Evolutionary conservation across 2,888 invertebrate species (phyloP).

Genomic region (Eledona agricola): DNA sequence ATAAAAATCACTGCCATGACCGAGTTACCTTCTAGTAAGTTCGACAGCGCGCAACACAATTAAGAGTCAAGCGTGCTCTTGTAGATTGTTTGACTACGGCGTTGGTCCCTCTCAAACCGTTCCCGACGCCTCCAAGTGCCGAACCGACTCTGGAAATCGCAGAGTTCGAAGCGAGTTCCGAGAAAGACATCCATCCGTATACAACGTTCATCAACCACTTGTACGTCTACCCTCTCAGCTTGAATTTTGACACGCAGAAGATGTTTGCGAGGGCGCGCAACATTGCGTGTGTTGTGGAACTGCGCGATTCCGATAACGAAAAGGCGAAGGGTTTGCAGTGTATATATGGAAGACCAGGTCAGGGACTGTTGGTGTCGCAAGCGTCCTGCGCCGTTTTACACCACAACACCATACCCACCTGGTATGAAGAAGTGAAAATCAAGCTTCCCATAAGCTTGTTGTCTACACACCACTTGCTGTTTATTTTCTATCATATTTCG

Average conservation of each 20-base stretch:
- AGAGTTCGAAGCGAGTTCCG: conserved; percentile 78
- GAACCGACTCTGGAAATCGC: conserved; percentile 85
- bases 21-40: conserved; percentile 78
- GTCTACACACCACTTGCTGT: conserved; percentile 88
- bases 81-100: conserved; percentile 86
- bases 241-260: conserved; percentile 92
- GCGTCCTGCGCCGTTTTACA: conserved; percentile 84
- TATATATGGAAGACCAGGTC: conserved; percentile 78
- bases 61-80: conserved; percentile 1
- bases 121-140: conserved; percentile 78
- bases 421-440: conserved; percentile 95
- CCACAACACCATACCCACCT: conserved; percentile 88
- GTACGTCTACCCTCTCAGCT: conserved; percentile 87
- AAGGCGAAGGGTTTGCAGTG: conserved; percentile 73
- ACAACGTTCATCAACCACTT: conserved; percentile 88
- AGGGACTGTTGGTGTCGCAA: conserved; percentile 71
- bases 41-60: too few relatives aligned
- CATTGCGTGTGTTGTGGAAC: conserved; percentile 89
- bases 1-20: conserved; percentile 76
- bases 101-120: conserved; percentile 84
- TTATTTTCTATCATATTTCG: conserved; percentile 95
- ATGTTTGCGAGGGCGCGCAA: conserved; percentile 92
- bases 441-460: conserved; percentile 86
- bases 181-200: conserved; percentile 79
- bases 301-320: conserved; percentile 83